These are phyloP conservation scores for Philereme transversata DNA, from an alignment of 2,888 invertebrate genomes.

Conservation along the genomic window DNA sequence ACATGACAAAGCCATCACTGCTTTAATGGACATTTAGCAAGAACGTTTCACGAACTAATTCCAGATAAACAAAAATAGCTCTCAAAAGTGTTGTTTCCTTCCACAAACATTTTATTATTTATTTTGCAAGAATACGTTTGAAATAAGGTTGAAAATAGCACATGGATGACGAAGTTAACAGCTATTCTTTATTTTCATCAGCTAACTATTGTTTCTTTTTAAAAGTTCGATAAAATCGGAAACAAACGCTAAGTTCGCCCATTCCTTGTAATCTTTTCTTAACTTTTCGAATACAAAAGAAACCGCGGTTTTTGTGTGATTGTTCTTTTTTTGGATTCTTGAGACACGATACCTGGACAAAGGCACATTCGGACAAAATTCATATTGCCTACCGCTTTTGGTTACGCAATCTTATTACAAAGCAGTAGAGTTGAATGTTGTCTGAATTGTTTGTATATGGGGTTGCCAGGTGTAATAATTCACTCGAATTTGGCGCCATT, in stretches of 20 bases:
- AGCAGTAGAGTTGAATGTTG: slow-evolving; percentile 51
- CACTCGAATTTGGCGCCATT: slow-evolving; percentile 43
- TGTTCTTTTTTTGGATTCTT: slow-evolving; percentile 65
- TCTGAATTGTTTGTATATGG: slow-evolving; percentile 36
- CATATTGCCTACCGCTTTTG: slow-evolving; percentile 12
- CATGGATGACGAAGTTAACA: slow-evolving; percentile 1
- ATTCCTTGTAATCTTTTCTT: slow-evolving; percentile 66
- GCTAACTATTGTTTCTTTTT: slow-evolving; percentile 48
- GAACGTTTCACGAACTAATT: slow-evolving; percentile 55
- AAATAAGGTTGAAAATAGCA: slow-evolving; percentile 20
- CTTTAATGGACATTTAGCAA: slow-evolving; percentile 63
- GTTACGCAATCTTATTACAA: slow-evolving; percentile 19
- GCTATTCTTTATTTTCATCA: slow-evolving; percentile 22
- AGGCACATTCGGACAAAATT: slow-evolving; percentile 41
- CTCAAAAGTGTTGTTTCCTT: slow-evolving; percentile 1
- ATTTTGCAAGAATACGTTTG: neutral
- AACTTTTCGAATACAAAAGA: slow-evolving; percentile 67
- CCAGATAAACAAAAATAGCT: slow-evolving; percentile 46
- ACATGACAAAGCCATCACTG: slow-evolving; percentile 66
- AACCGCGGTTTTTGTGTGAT: slow-evolving; percentile 69
- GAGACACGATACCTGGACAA: slow-evolving; percentile 65
- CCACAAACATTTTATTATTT: slow-evolving; percentile 4
- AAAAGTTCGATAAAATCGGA: slow-evolving; percentile 68
- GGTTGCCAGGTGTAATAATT: slow-evolving; percentile 42
- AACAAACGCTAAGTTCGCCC: slow-evolving; percentile 68